A percentile compares a stretch with the other conserved stretches of the same genome.
phyloP scores from a whole-genome alignment of 2,888 invertebrate species.

The Allygus modestus region DNA sequence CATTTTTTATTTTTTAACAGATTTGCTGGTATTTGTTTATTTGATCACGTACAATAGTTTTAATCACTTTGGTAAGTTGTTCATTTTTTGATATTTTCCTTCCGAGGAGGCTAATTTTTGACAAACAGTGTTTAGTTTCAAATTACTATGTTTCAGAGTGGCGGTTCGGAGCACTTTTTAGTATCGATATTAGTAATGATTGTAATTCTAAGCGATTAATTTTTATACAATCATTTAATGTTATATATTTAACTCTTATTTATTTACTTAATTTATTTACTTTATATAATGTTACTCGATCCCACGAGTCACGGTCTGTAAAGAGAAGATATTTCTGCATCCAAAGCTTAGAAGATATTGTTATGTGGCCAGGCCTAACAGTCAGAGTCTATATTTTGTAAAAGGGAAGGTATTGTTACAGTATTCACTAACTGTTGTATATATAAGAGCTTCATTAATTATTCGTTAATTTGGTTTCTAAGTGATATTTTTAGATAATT shows the following conservation, averaged over 20 bases:
- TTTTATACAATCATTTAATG: conserved; percentile 1
- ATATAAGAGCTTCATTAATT: conserved; percentile 50
- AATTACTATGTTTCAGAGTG: conserved; percentile 9
- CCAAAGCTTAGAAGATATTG: conserved; percentile 41
- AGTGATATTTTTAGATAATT: conserved; percentile 17
- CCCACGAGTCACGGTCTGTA: background rate
- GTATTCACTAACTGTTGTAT: conserved; percentile 49
- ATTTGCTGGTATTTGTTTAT: background rate
- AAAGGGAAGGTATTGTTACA: conserved; percentile 49
- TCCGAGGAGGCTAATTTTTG: background rate
- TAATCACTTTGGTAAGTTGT: background rate
- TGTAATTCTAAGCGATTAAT: conserved; percentile 21
- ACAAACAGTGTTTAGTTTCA: background rate
- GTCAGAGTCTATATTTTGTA: conserved; percentile 35
- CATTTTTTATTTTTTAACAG: conserved; percentile 19
- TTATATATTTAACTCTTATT: conserved; percentile 33
- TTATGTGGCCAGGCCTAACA: conserved; percentile 33
- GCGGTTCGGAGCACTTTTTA: background rate
- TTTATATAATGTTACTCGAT: background rate
- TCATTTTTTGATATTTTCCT: background rate
- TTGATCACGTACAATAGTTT: background rate
- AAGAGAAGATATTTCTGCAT: conserved; percentile 18
- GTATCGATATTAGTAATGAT: background rate
- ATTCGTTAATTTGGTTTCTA: conserved; percentile 21
- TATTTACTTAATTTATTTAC: conserved; percentile 39